Base-by-base conservation (phyloP, 1,140 invertebrate genomes). In the Dendrolimus punctatus region DNA sequence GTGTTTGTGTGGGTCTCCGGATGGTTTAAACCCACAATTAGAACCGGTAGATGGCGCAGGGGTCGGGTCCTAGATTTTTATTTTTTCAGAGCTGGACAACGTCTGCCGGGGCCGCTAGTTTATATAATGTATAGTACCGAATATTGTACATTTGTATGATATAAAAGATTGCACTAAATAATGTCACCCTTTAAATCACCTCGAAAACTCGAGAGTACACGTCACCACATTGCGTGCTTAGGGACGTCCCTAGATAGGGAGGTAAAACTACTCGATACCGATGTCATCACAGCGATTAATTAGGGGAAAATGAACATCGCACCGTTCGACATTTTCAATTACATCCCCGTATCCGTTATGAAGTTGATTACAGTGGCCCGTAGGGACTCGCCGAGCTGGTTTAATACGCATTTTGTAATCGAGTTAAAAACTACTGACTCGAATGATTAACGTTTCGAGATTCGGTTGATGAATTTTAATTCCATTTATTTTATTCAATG, bases 281-380 rank as follows among this genome's bases (percentile, higher is more conserved):
- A 80, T 78, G 74, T 85, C 77, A 82, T 85, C 79, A 81, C 66
- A 58, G 64, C 76, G 81, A 82, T 81, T 85, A 85, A 85, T 85
- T 82, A 85, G 67, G 82, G 81, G 76, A 85, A 85, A 85, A 85
- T 85, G 81, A 81, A 80, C 77, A 80, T 72, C 72, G 69, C 70
- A 73, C 72, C 69, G 73, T 70, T 76, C 77, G 72, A 75, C 76
- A 78, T 80, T 85, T 85, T 85, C 81, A 85, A 82, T 85, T 85
- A 81, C 68, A 71, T 62, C 8, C 68, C 57, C 55, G 53, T 71
- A 80, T 73, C 74, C 51, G 65, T 58, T 74, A 80, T 63, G 65
- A 80, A 81, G 62, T 68, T 66, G 66, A 82, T 82, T 82, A 84
- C 66, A 57, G 66, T 57, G 61, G 64, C 66, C 75, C 72, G 66